These are phyloP conservation scores for Amyelois transitella DNA, from an alignment of 1,140 invertebrate species.

Conservation along the genomic window DNA sequence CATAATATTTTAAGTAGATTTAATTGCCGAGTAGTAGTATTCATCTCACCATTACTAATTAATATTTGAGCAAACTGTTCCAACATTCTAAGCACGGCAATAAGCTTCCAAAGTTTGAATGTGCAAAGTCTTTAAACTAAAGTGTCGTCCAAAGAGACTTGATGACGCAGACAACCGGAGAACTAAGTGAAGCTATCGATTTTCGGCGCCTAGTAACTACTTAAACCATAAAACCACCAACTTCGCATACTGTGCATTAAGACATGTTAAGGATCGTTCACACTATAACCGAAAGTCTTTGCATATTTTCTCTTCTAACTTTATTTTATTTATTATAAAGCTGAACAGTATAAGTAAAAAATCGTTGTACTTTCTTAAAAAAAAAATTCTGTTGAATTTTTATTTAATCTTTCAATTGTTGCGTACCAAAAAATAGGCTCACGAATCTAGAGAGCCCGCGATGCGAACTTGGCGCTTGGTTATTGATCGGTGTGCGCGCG, in stretches of 20 bases:
- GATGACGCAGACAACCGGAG: not conserved
- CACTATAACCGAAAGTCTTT: conserved; percentile 5
- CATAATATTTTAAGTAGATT: too few relatives aligned
- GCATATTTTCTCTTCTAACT: not conserved
- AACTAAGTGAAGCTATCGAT: conserved; percentile 29
- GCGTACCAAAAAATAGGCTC: conserved; percentile 41
- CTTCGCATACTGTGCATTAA: conserved; percentile 1
- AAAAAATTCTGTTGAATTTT: conserved; percentile 25
- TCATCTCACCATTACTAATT: too few relatives aligned
- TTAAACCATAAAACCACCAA: not conserved
- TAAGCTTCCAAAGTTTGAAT: not conserved
- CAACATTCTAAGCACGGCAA: not conserved
- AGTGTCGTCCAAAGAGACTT: not conserved
- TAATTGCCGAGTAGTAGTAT: too few relatives aligned
- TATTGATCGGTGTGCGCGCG: conserved; percentile 72
- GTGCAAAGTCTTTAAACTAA: conserved; percentile 1
- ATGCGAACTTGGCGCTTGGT: conserved; percentile 50
- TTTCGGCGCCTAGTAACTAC: conserved; percentile 4
- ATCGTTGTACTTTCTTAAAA: too few relatives aligned
- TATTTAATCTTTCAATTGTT: conserved; percentile 24
- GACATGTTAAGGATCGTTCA: conserved; percentile 2
- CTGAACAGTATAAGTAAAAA: too few relatives aligned
- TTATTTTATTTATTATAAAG: not conserved
- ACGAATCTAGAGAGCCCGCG: conserved; percentile 54
- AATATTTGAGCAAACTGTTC: too few relatives aligned